Conservation (phyloP, 2,113 vertebrate species). For the Tamias sibiricus region DNA sequence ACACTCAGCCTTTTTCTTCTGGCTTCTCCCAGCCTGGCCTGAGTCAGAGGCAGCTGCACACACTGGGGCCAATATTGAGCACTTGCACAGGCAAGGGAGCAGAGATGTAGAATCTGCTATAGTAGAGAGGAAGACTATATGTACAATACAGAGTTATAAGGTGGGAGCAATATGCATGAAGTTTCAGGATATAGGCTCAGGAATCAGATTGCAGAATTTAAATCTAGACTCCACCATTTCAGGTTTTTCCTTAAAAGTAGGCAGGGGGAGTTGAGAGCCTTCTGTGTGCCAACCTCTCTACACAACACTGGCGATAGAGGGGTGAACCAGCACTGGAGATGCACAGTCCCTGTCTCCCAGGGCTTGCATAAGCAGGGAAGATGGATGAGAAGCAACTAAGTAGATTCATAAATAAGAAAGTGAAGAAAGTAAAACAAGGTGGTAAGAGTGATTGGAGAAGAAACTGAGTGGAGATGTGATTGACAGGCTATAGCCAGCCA, state of each 20-base stretch:
- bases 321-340: not conserved
- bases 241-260: not conserved
- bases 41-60: not conserved
- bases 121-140: not conserved
- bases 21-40: too few species aligned
- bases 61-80: not conserved
- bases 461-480: not conserved
- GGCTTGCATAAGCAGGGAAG: not conserved
- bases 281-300: not conserved
- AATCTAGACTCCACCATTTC: not conserved
- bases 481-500: not conserved
- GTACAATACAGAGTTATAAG: not conserved
- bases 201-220: not conserved
- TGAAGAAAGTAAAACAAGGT: not conserved
- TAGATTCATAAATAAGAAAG: not conserved
- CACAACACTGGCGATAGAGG: not conserved
- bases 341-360: not conserved
- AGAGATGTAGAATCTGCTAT: not conserved
- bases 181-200: not conserved
- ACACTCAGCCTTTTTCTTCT: not conserved
- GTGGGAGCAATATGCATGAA: too few species aligned
- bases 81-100: not conserved
- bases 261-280: not conserved
- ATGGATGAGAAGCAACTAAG: not conserved
- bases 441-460: not conserved